These are phyloP conservation scores for Mus minutoides DNA, from an alignment of 2,797 vertebrate species.

Conservation along the genomic window DNA sequence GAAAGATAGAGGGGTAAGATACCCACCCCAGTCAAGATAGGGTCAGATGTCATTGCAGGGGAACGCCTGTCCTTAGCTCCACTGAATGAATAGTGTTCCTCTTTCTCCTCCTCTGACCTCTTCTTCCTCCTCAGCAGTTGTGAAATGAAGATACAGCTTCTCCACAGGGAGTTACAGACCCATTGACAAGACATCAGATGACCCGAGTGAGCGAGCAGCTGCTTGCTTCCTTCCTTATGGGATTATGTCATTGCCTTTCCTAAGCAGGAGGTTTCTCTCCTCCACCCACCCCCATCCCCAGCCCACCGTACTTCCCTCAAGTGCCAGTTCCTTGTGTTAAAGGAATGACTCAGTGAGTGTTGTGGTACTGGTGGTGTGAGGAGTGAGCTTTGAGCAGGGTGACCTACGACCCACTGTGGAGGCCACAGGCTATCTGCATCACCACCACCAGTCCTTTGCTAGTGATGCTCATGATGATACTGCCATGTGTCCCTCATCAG, in stretches of 20 bases:
- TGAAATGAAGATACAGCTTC: background rate
- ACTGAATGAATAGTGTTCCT: background rate
- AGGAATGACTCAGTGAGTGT: background rate
- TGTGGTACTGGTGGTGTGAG: fast-evolving
- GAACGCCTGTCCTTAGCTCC: background rate
- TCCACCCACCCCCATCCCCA: background rate
- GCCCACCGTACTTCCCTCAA: background rate
- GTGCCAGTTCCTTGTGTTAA: background rate
- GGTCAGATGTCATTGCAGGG: fast-evolving
- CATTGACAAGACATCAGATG: constrained; percentile 63
- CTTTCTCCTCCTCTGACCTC: constrained; percentile 49
- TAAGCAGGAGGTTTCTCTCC: constrained; percentile 7
- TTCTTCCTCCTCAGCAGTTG: constrained; percentile 20
- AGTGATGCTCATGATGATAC: fast-evolving
- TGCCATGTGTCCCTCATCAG: background rate
- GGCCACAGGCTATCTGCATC: too few relatives aligned
- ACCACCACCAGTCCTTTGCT: fast-evolving
- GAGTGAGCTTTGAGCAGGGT: background rate
- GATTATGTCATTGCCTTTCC: constrained; percentile 66
- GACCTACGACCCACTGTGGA: background rate
- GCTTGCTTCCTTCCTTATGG: constrained; percentile 48
- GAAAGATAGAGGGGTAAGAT: background rate
- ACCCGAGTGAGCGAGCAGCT: background rate
- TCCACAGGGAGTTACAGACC: background rate
- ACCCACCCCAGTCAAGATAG: fast-evolving